Evolutionary conservation across 2,888 invertebrate genomes (phyloP).

Genomic region (Philopedon plagiatum): DNA sequence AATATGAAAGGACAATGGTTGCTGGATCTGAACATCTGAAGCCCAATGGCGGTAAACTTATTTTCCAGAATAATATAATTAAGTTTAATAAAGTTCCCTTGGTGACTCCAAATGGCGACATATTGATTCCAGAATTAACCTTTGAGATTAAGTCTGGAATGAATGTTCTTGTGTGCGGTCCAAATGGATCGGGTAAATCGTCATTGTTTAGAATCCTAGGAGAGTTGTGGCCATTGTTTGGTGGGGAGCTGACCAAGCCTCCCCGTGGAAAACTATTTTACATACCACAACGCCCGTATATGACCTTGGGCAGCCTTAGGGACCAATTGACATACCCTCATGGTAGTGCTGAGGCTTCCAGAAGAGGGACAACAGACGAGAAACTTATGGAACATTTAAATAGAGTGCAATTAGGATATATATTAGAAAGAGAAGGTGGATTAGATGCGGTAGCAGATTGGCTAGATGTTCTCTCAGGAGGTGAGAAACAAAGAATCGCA

Average conservation of each 20-base stretch:
- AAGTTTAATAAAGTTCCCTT: slow-evolving; percentile 94
- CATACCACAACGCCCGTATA: slow-evolving; percentile 97
- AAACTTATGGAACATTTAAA: slow-evolving; percentile 84
- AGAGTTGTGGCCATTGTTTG: slow-evolving; percentile 98
- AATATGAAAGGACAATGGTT: slow-evolving; percentile 79
- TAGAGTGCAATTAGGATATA: slow-evolving; percentile 87
- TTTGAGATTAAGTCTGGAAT: slow-evolving; percentile 92
- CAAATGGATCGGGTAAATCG: slow-evolving; percentile 98
- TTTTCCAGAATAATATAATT: slow-evolving; percentile 90
- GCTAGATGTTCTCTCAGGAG: slow-evolving; percentile 98
- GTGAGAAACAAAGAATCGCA: slow-evolving; percentile 98
- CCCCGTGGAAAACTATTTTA: slow-evolving; percentile 95
- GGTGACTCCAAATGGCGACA: slow-evolving; percentile 97
- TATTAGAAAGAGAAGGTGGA: slow-evolving; percentile 87
- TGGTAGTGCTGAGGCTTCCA: slow-evolving; percentile 86
- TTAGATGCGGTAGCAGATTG: slow-evolving; percentile 97
- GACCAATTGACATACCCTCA: slow-evolving; percentile 96
- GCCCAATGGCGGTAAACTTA: slow-evolving; percentile 85
- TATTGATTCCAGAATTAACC: slow-evolving; percentile 88
- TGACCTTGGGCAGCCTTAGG: slow-evolving; percentile 95
- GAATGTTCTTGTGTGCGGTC: slow-evolving; percentile 98
- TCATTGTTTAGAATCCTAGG: slow-evolving; percentile 97
- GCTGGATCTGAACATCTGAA: slow-evolving; percentile 65
- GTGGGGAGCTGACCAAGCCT: slow-evolving; percentile 93
- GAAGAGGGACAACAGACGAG: slow-evolving; percentile 83